These are phyloP conservation scores for Xanthorhoe designata DNA, from an alignment of 2,888 invertebrate genomes.

Conservation along the genomic window DNA sequence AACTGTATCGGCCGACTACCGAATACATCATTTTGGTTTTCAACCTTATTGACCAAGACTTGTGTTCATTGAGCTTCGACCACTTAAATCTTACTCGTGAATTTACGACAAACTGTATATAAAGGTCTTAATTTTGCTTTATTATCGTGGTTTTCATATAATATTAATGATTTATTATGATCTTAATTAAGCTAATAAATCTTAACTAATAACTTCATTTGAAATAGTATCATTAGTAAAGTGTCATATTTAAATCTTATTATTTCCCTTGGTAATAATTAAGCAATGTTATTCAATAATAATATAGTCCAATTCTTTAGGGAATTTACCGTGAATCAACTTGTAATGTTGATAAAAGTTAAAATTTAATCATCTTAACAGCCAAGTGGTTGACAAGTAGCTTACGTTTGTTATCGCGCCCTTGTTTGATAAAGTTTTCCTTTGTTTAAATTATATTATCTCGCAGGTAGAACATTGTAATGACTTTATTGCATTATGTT, in stretches of 20 bases:
- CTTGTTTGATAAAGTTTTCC: conserved; percentile 12
- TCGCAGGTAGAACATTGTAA: conserved; percentile 8
- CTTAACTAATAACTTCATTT: not conserved
- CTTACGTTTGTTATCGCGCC: conserved; percentile 11
- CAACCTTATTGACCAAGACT: conserved; percentile 53
- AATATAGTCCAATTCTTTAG: not conserved
- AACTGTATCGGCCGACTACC: conserved; percentile 53
- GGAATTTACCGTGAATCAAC: not conserved
- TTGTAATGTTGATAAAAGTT: not conserved
- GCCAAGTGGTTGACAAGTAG: conserved; percentile 11
- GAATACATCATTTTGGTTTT: conserved; percentile 42
- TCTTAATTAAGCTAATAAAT: conserved; percentile 5
- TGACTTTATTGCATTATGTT: conserved; percentile 20
- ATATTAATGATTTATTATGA: conserved; percentile 2
- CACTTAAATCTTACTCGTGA: not conserved
- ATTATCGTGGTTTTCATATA: not conserved
- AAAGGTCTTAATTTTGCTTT: conserved; percentile 11
- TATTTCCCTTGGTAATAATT: no score
- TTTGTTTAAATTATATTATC: conserved; percentile 11
- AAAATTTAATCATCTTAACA: conserved; percentile 1
- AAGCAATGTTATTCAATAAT: not conserved
- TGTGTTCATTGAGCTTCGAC: not conserved
- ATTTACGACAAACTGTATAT: conserved; percentile 11
- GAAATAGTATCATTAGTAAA: not conserved
- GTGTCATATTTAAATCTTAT: no score